These are phyloP conservation scores for Pelodiscus sinensis DNA, from an alignment of 2,113 vertebrate genomes.

Conservation along the genomic window DNA sequence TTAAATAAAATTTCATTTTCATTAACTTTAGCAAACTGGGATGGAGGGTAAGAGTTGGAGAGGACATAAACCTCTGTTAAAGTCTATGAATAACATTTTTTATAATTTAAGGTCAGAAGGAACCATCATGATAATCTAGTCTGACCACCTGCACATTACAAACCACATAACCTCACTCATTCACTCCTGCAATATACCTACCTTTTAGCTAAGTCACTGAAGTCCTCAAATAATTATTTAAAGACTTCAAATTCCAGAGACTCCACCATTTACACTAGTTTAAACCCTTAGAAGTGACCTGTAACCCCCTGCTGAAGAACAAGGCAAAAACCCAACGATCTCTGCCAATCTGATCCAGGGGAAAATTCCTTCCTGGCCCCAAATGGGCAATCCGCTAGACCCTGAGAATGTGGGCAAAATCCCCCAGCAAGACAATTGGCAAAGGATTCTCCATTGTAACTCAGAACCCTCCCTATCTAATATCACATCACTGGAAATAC, in stretches of 20 bases:
- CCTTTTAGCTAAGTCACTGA: not conserved
- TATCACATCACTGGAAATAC: not conserved
- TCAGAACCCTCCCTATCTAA: not conserved
- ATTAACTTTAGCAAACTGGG: constrained; percentile 7
- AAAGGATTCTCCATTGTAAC: not conserved
- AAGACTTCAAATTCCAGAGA: not conserved
- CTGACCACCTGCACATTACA: not conserved
- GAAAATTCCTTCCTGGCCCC: not conserved
- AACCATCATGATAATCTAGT: not conserved
- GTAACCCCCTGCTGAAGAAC: not conserved
- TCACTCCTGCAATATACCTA: not conserved
- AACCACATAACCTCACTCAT: not conserved
- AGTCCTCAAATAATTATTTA: not conserved
- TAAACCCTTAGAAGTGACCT: not conserved
- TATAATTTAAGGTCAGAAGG: too few relatives aligned
- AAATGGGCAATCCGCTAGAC: not conserved
- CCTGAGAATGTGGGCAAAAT: not conserved
- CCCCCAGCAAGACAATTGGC: not conserved
- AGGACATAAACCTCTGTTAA: not conserved
- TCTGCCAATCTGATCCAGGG: not conserved
- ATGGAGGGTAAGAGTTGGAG: not conserved
- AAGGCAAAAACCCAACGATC: not conserved
- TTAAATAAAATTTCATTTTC: constrained; percentile 47
- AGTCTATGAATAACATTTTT: too few relatives aligned
- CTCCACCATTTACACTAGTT: not conserved